Conservation (phyloP, 2,888 invertebrate genomes). For the Agriotes lineatus region DNA sequence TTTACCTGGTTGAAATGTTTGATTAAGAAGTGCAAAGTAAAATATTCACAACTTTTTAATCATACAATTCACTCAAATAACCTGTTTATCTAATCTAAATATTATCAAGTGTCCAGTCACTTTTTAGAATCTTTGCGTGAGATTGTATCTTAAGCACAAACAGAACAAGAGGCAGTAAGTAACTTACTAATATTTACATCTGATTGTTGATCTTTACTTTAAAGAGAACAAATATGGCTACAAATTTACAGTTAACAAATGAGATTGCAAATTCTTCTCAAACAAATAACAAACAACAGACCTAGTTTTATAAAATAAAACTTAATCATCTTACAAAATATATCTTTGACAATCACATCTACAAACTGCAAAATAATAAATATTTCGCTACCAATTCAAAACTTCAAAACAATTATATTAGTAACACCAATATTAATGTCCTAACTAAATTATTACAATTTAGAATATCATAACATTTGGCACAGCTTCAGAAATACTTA, state of each 20-base stretch:
- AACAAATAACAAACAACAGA: constrained; percentile 16
- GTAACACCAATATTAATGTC: neutral
- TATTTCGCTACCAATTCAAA: constrained; percentile 7
- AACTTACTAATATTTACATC: constrained; percentile 33
- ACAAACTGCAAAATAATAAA: constrained; percentile 1
- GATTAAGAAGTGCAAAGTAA: too few relatives aligned
- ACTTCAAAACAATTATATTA: constrained; percentile 1
- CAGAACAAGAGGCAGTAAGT: constrained; percentile 12
- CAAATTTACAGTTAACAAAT: constrained; percentile 32
- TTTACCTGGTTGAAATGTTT: neutral
- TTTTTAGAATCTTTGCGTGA: neutral
- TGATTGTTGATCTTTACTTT: constrained; percentile 17
- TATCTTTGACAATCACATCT: constrained; percentile 4
- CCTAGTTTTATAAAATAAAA: constrained; percentile 1
- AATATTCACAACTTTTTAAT: too few relatives aligned
- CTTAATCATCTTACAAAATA: neutral
- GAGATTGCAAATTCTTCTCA: constrained; percentile 27
- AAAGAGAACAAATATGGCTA: constrained; percentile 30
- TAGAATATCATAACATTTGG: constrained; percentile 34
- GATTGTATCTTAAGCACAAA: constrained; percentile 6
- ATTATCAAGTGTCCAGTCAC: neutral
- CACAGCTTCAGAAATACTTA: constrained; percentile 23
- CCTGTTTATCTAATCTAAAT: neutral
- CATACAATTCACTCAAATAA: neutral
- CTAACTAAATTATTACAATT: constrained; percentile 14